Conservation (phyloP, 2,888 invertebrate species). For the Hirtodrosophila confusa region DNA sequence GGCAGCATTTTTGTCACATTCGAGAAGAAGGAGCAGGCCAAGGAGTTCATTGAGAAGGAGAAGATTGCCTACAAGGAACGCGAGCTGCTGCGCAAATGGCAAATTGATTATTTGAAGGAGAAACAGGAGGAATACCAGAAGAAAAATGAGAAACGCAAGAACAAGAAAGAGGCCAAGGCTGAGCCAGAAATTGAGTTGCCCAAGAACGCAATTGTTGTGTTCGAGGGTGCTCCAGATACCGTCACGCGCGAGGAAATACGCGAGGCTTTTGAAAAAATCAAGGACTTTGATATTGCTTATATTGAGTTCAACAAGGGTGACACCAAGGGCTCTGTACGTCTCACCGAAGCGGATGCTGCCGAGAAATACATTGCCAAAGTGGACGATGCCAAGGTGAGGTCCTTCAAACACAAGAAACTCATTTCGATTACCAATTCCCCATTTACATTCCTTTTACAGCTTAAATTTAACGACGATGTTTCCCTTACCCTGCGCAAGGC, state of each 20-base stretch:
- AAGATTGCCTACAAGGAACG: slow-evolving; percentile 88
- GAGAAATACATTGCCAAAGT: slow-evolving; percentile 87
- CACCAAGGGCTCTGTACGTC: slow-evolving; percentile 89
- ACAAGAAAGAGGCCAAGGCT: slow-evolving; percentile 70
- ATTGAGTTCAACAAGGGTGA: slow-evolving; percentile 91
- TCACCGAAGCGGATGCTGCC: slow-evolving; percentile 89
- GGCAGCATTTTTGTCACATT: slow-evolving; percentile 97
- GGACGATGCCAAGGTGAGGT: slow-evolving; percentile 86
- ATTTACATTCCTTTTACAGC: slow-evolving; percentile 34
- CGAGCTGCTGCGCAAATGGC: slow-evolving; percentile 88
- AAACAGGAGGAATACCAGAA: slow-evolving; percentile 89
- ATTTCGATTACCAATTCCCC: neutral
- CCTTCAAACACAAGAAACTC: fast-evolving
- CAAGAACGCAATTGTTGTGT: slow-evolving; percentile 90
- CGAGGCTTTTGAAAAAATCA: slow-evolving; percentile 85
- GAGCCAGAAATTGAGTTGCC: slow-evolving; percentile 85
- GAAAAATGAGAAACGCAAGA: slow-evolving; percentile 86
- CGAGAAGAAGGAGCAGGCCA: slow-evolving; percentile 91
- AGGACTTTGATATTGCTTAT: slow-evolving; percentile 87
- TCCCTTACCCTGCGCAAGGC: slow-evolving; percentile 86
- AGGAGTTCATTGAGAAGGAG: slow-evolving; percentile 90
- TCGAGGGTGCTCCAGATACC: slow-evolving; percentile 87
- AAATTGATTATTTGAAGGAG: slow-evolving; percentile 88
- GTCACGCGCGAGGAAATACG: slow-evolving; percentile 90
- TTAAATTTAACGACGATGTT: slow-evolving; percentile 84